These are phyloP conservation scores for Emmelina monodactyla DNA, from an alignment of 2,888 invertebrate species.

Conservation along the genomic window DNA sequence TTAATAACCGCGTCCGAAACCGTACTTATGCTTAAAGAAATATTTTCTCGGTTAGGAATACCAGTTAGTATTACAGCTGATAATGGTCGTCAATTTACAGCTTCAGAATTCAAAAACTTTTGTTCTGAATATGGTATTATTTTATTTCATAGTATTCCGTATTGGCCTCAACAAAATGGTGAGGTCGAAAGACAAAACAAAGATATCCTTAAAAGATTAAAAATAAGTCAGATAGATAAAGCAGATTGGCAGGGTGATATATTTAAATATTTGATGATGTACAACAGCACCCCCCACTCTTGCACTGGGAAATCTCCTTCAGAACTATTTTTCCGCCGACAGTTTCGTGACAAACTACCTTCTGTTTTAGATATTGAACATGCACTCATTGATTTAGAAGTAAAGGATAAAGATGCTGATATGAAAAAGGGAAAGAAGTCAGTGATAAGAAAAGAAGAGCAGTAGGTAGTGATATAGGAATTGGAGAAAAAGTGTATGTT, in stretches of 20 bases:
- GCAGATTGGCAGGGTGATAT: neutral
- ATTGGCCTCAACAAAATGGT: slow-evolving; percentile 7
- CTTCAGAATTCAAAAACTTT: slow-evolving; percentile 6
- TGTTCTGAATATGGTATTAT: neutral
- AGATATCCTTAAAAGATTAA: slow-evolving; percentile 6
- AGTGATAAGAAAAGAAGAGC: slow-evolving; percentile 7
- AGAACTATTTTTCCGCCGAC: slow-evolving; percentile 9
- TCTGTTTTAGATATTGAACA: slow-evolving; percentile 3
- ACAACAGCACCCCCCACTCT: slow-evolving; percentile 17
- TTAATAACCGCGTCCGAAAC: neutral
- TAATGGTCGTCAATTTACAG: slow-evolving; percentile 10
- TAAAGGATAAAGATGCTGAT: slow-evolving; percentile 11
- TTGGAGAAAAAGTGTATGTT: slow-evolving; percentile 13
- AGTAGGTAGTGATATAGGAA: slow-evolving; percentile 4
- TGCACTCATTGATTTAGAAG: slow-evolving; percentile 8
- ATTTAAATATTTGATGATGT: slow-evolving; percentile 4
- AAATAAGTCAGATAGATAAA: slow-evolving; percentile 4
- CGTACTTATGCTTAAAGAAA: slow-evolving; percentile 2
- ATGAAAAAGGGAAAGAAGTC: slow-evolving; percentile 2
- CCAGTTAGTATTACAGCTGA: slow-evolving; percentile 9
- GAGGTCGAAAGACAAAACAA: slow-evolving; percentile 8
- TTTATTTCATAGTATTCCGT: neutral
- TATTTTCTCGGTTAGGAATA: slow-evolving; percentile 4
- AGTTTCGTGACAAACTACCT: slow-evolving; percentile 12
- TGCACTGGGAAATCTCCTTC: slow-evolving; percentile 10